Evolutionary conservation across 2,797 vertebrate species (phyloP), one percentile per base, ranked within the genome.

Genomic region (Pitangus sulphuratus): DNA sequence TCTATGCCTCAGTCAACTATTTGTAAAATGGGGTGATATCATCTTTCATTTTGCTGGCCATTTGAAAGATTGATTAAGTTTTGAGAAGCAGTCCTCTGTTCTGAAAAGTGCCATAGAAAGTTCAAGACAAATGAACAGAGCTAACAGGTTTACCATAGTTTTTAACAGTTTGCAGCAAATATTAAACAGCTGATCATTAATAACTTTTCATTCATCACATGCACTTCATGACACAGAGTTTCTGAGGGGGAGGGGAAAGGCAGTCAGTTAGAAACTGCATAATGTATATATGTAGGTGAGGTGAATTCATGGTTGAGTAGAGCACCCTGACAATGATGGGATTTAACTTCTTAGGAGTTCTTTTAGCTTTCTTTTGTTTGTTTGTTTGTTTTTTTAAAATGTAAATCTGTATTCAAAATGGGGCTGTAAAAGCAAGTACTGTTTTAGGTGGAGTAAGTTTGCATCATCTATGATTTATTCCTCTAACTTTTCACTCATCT

Each of bases 11-110:
- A 33, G 56, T 84, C 80, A 78, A 71, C 35, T 90, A 40, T 77
- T 83, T 81, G 26, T 78, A 84, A 93, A 91, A 87, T 64, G 31
- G 69, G 81, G 57, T 35, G 90, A 94, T 95, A 95, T 4, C 6
- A 90, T 95, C 85, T 94, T 92, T 95, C 86, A 90, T 93, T 95
- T 89, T 69, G 28, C 81, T 84, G 81, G 9, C 62, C 13, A 31
- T 94, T 96, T 88, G 69, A 89, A 61, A 93, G 71, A 91, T 89
- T 75, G 81, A 93, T 94, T 87, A 80, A 62, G 21, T 87, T 81
- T 71, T 77, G 39, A 92, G 80, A 93, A 81, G 37, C 77, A 90
- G 31, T 57, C 28, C 45, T 79, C 56, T 89, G 13, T 79, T 93
- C 74, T 54, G 77, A 82, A 51, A 86, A 76, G 45, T 61, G 30